phyloP scores from a whole-genome alignment of 2,113 vertebrate genomes.

The Alexandromys fortis region DNA sequence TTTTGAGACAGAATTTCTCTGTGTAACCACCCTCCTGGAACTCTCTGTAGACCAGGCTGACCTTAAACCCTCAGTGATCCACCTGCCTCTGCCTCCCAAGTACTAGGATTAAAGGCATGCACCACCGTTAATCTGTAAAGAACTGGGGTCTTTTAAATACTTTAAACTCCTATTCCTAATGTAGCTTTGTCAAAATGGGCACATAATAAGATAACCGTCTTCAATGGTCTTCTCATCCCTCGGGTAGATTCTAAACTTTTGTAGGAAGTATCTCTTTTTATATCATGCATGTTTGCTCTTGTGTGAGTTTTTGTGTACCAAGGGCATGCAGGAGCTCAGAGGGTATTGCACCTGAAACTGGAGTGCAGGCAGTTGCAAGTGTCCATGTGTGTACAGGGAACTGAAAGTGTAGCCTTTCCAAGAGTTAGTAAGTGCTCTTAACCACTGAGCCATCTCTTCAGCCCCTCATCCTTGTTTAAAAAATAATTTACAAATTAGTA shows the following conservation, averaged over 20 bases:
- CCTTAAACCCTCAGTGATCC: neutral
- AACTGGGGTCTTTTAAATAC: neutral
- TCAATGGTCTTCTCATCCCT: neutral
- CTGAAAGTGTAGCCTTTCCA: neutral
- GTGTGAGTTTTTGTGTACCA: neutral
- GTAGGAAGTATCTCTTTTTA: neutral
- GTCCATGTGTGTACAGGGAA: neutral
- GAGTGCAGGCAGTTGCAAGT: neutral
- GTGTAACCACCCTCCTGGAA: neutral
- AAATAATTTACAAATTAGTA: neutral
- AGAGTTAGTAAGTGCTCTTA: neutral
- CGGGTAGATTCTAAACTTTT: neutral
- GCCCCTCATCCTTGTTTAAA: neutral
- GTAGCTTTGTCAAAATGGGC: neutral
- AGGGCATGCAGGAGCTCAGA: neutral
- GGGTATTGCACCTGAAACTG: neutral
- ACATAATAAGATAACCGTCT: neutral
- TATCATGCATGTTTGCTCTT: neutral
- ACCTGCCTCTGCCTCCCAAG: neutral
- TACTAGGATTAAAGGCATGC: neutral
- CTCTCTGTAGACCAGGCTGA: neutral
- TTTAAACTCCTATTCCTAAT: neutral
- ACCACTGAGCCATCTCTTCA: neutral
- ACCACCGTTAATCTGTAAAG: neutral
- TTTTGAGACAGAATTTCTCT: neutral